Percentiles rank a stretch among this genome's conserved stretches.
Evolutionary conservation across 92 coral and sea anemone species (phyloP).

Genomic region (Chrysogorgia sp.): DNA sequence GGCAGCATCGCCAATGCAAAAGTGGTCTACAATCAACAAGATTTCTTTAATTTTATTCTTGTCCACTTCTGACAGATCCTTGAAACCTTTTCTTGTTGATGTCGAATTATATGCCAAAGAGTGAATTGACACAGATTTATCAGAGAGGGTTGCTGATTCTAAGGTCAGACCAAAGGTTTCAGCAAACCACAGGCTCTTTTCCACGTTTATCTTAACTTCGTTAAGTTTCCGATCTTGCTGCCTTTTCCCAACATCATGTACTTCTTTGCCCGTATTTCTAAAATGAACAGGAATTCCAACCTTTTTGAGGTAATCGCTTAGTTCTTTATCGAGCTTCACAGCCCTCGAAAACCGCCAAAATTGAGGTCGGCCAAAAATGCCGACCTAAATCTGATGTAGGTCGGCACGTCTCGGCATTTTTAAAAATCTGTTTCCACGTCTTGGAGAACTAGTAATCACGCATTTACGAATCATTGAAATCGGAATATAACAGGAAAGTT

Average conservation of each 20-base stretch:
- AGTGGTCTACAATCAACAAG: conserved; percentile 22
- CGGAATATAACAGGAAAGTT: no score
- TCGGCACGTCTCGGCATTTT: no score
- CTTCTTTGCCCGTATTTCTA: conserved; percentile 25
- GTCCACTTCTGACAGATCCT: conserved; percentile 20
- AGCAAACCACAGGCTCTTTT: no score
- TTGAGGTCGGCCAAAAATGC: no score
- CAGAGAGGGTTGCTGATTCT: conserved; percentile 24
- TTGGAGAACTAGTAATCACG: no score
- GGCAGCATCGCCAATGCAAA: conserved; percentile 34
- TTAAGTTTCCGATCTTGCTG: conserved; percentile 26
- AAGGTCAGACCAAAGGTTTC: no score
- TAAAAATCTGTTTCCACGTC: no score
- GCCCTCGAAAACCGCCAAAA: no score
- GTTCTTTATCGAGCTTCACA: no score
- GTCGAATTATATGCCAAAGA: background rate
- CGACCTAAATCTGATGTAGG: no score
- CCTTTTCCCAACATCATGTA: conserved; percentile 27
- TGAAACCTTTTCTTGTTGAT: conserved; percentile 15
- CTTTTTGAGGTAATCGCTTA: no score
- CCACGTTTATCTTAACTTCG: conserved; percentile 26
- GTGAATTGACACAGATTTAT: conserved; percentile 1
- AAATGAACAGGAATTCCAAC: conserved; percentile 8
- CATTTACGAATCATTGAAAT: no score
- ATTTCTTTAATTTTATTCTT: conserved; percentile 17